phyloP scores from a whole-genome alignment of 2,113 vertebrate species.

The Gavialis gangeticus region DNA sequence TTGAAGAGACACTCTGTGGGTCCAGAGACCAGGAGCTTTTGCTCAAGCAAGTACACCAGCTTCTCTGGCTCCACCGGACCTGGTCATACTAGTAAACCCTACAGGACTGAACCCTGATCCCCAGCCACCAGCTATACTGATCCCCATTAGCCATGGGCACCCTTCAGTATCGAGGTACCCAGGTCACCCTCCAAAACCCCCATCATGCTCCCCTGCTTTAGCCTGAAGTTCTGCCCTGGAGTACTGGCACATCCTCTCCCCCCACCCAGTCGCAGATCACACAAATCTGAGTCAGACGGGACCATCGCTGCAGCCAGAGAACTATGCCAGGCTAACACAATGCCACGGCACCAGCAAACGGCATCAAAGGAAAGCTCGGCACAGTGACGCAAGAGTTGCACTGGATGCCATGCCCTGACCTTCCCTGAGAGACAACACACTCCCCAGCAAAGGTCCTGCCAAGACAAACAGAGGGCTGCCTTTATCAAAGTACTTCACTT shows the following conservation, averaged over 20 bases:
- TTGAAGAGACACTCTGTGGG: not conserved
- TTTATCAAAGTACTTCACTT: not conserved
- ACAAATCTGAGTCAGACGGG: not conserved
- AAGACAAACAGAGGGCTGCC: slow-evolving; percentile 38
- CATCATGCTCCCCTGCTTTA: no score
- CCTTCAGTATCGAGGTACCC: not conserved
- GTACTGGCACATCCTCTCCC: no score
- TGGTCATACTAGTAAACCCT: not conserved
- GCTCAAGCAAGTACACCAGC: not conserved
- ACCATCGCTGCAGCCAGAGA: not conserved
- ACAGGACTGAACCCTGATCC: not conserved
- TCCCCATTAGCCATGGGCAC: no score
- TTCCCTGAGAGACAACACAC: slow-evolving; percentile 1
- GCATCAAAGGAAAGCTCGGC: not conserved
- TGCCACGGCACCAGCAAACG: not conserved
- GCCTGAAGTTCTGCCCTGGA: not conserved
- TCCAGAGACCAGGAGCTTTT: not conserved
- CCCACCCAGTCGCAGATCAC: not conserved
- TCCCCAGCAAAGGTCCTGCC: slow-evolving; percentile 9
- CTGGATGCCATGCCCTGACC: not conserved
- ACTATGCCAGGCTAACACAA: accelerated
- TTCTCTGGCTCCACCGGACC: not conserved
- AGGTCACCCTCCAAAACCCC: not conserved
- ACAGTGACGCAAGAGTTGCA: not conserved
- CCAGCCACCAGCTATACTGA: not conserved